Evolutionary conservation across 2,113 vertebrate genomes (phyloP), one percentile per base, ranked within the genome.

Genomic region (Sebastes fasciatus): DNA sequence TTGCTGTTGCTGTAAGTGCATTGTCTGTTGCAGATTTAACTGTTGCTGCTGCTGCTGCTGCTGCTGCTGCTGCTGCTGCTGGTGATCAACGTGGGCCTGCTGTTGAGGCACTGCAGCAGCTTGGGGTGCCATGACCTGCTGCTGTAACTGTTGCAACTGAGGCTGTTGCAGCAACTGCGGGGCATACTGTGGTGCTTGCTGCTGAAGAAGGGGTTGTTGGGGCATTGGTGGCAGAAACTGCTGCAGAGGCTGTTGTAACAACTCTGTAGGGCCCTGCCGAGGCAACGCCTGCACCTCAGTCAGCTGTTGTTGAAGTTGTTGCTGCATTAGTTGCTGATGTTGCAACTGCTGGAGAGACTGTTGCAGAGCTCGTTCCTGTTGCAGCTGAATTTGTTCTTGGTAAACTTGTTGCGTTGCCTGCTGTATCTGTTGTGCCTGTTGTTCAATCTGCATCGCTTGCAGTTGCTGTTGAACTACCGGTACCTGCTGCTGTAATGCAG

Each of bases 11-110:
- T 94, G 90, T 58, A 86, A 57, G 10, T 92, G 90, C 19, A 85
- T 55, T 1, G 80, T 80, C 67, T 91, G 90, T 65, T 94, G 91
- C 13, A 91, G 69, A 5, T 74, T 83, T 71, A 88, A 62, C 62
- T 92, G 85, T 43, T 34, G 92, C 45, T 93, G 92, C 45, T 93
- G 92, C 45, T 93, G 92, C 45, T 93, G 92, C 45, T 89, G 88
- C 42, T 84, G 80, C n/a, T 93, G 91, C 13, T 49, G 48, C 48
- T 87, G 90, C 67, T 93, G 92, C 45, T 88, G 91, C 64, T 89
- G 87, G 17, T 70, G 77, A 66, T 94, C 93, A 0, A 80, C 45
- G 16, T 74, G 85, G 34, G 79, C 74, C 77, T 90, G 92, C 58
- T 93, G 90, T 55, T 88, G 85, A 19, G 88, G 46, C 52, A 77